Evolutionary conservation across 2,888 invertebrate species (phyloP).

Genomic region (Shargacucullia verbasci): DNA sequence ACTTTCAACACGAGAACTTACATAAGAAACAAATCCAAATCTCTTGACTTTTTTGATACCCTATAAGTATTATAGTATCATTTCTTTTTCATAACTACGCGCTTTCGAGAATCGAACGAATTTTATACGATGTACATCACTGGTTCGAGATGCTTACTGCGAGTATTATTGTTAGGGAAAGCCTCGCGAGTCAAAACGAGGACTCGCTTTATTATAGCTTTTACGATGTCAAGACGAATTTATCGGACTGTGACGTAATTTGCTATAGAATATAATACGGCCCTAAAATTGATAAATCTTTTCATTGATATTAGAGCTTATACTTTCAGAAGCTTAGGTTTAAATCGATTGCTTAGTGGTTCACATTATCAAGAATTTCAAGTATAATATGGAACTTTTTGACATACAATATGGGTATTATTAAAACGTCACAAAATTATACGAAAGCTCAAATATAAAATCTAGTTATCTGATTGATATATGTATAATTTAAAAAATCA

Average conservation of each 20-base stretch:
- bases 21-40: too few relatives aligned
- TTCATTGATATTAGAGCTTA: slow-evolving; percentile 18
- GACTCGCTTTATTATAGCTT: slow-evolving; percentile 54
- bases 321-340: slow-evolving; percentile 7
- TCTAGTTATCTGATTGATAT: too few relatives aligned
- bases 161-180: slow-evolving; percentile 53
- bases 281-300: slow-evolving; percentile 40
- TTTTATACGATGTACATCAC: slow-evolving; percentile 37
- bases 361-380: too few relatives aligned
- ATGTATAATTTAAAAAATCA: too few relatives aligned
- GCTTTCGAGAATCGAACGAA: slow-evolving; percentile 10
- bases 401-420: too few relatives aligned
- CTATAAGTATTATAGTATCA: too few relatives aligned
- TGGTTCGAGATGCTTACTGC: slow-evolving; percentile 48
- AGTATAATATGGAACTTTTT: too few relatives aligned
- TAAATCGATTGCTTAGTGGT: not conserved
- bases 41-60: too few relatives aligned
- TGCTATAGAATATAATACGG: slow-evolving; percentile 45
- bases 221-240: slow-evolving; percentile 59
- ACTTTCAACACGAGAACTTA: too few relatives aligned
- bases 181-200: slow-evolving; percentile 51
- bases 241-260: slow-evolving; percentile 52
- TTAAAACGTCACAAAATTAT: too few relatives aligned
- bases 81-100: not conserved
- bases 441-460: too few relatives aligned